These are phyloP conservation scores for Drosophila bocki DNA, from an alignment of 1,140 invertebrate species.

Conservation along the genomic window DNA sequence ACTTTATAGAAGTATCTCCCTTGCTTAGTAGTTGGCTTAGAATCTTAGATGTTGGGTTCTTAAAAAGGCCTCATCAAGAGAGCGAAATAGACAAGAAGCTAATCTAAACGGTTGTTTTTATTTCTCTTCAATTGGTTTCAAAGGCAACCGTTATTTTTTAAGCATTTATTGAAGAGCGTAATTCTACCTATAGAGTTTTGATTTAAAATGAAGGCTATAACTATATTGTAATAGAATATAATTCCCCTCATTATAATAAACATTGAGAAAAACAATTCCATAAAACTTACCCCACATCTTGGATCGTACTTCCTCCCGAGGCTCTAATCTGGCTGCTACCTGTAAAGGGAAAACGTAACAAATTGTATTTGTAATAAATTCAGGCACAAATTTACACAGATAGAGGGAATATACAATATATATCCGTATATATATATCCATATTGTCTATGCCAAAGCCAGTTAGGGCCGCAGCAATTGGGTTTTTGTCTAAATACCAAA, in stretches of 20 bases:
- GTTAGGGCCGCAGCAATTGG: slow-evolving; percentile 39
- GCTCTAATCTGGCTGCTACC: not conserved
- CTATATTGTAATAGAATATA: not conserved
- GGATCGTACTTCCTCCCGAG: not conserved
- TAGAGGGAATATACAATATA: not conserved
- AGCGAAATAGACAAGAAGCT: not conserved
- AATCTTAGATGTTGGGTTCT: not conserved
- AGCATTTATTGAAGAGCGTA: not conserved
- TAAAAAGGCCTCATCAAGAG: not conserved
- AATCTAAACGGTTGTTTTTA: not conserved
- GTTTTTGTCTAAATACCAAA: slow-evolving; percentile 45
- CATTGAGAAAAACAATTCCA: not conserved
- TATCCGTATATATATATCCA: slow-evolving; percentile 2
- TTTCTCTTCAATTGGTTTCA: not conserved
- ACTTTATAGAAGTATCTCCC: not conserved
- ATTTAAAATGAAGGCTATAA: not conserved
- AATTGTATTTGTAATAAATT: slow-evolving; percentile 53
- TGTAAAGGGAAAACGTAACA: slow-evolving; percentile 26
- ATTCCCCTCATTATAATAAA: not conserved
- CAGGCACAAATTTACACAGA: not conserved
- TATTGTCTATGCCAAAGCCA: slow-evolving; percentile 55
- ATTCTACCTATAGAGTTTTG: not conserved
- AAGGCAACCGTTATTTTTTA: not conserved
- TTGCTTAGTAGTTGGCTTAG: not conserved
- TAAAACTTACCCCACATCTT: not conserved